Evolutionary conservation across 1,140 invertebrate genomes (phyloP).

Genomic region (Penaeus japonicus): DNA sequence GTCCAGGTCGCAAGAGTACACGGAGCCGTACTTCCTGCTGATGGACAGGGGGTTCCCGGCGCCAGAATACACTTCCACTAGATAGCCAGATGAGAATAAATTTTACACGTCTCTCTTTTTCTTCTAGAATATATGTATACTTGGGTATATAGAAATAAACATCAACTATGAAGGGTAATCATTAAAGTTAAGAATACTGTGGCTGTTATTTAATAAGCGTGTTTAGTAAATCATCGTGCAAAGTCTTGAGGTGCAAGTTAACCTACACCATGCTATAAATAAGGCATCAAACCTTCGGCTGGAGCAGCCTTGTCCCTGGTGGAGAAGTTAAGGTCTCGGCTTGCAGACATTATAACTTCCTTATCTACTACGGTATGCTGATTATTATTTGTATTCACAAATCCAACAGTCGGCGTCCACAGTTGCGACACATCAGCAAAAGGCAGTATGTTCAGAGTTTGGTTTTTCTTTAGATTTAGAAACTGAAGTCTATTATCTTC

Average conservation of each 20-base stretch:
- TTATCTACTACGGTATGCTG: neutral
- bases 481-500: constrained; percentile 10
- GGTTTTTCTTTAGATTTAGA: constrained; percentile 7
- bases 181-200: neutral
- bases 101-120: neutral
- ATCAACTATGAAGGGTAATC: neutral
- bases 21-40: neutral
- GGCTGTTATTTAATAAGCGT: neutral
- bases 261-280: neutral
- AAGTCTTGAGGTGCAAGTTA: neutral
- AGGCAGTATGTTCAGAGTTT: neutral
- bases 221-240: no score
- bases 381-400: neutral
- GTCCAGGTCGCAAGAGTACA: neutral
- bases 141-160: neutral
- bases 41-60: neutral
- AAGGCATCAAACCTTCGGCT: neutral
- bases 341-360: neutral
- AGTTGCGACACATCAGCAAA: neutral
- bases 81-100: neutral
- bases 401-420: constrained; percentile 17
- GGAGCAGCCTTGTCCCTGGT: neutral
- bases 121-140: neutral
- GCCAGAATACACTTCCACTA: neutral
- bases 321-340: neutral